These are phyloP conservation scores for Pollenia griseotomentosa DNA, from an alignment of 2,888 invertebrate genomes.

Conservation along the genomic window DNA sequence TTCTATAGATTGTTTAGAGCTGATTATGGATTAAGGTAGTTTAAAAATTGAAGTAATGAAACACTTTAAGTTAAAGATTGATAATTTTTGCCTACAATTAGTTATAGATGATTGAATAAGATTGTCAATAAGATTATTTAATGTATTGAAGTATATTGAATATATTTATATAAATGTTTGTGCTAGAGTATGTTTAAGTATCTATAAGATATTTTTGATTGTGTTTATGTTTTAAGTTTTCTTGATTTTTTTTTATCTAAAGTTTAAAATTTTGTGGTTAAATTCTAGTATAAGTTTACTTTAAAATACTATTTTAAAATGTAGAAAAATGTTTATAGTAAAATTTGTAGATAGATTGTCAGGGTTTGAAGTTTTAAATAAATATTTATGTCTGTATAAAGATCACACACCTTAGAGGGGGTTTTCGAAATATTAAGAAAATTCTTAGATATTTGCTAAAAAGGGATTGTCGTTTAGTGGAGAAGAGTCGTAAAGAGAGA, in stretches of 20 bases:
- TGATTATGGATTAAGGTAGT: not conserved
- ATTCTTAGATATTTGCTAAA: conserved; percentile 6
- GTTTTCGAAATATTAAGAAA: conserved; percentile 17
- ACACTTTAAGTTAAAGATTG: conserved; percentile 52
- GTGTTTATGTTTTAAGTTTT: conserved; percentile 16
- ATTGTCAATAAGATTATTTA: conserved; percentile 63
- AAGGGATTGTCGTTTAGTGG: conserved; percentile 45
- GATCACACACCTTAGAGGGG: conserved; percentile 50
- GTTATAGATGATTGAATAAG: conserved; percentile 57
- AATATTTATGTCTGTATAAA: conserved; percentile 14
- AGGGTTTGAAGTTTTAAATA: conserved; percentile 32
- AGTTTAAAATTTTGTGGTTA: conserved; percentile 39
- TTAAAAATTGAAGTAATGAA: conserved; percentile 46
- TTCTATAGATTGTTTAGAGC: conserved; percentile 17
- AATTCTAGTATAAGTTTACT: conserved; percentile 26
- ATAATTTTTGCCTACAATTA: conserved; percentile 10
- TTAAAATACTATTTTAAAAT: conserved; percentile 18
- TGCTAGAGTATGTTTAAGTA: conserved; percentile 11
- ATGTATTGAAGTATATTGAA: conserved; percentile 9
- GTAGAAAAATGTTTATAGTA: conserved; percentile 24
- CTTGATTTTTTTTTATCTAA: not conserved
- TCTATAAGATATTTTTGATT: conserved; percentile 3
- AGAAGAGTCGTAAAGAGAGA: not conserved
- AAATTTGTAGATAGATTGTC: conserved; percentile 69
- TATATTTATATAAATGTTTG: conserved; percentile 38